Percentiles rank a stretch among this genome's conserved stretches.
phyloP scores from a whole-genome alignment of 2,888 invertebrate genomes.

The Agonopterix subpropinquella region DNA sequence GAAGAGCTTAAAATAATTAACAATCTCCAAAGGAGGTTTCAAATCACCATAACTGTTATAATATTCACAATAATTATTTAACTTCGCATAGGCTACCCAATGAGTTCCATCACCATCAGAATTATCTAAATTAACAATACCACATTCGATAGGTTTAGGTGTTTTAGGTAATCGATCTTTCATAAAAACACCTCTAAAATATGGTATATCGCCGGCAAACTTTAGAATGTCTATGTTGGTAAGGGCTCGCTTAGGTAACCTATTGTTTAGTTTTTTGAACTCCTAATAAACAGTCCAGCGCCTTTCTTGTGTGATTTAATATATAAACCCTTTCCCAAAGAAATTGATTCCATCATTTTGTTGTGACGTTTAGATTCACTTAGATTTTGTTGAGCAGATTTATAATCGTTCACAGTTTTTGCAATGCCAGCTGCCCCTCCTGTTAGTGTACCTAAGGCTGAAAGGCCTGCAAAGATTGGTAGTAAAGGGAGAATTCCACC shows the following conservation, averaged over 20 bases:
- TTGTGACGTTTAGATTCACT: conserved; percentile 8
- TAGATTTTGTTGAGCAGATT: conserved; percentile 20
- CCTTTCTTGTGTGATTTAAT: conserved; percentile 25
- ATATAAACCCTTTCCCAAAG: conserved; percentile 31
- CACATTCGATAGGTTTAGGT: too few relatives aligned
- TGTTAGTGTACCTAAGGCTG: conserved; percentile 29
- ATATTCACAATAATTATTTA: too few relatives aligned
- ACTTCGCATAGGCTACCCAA: too few relatives aligned
- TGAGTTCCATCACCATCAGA: too few relatives aligned
- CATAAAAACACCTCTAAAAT: too few relatives aligned
- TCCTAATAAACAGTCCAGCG: conserved; percentile 4
- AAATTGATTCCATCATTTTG: conserved; percentile 36
- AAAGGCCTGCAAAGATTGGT: conserved; percentile 33
- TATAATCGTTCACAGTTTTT: conserved; percentile 26
- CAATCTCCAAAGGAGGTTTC: too few relatives aligned
- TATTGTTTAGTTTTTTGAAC: conserved; percentile 19
- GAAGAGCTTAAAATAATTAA: too few relatives aligned
- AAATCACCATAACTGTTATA: too few relatives aligned
- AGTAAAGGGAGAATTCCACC: conserved; percentile 32
- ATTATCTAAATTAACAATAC: too few relatives aligned
- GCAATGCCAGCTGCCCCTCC: conserved; percentile 33
- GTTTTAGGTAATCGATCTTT: too few relatives aligned
- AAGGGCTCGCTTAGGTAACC: conserved; percentile 4
- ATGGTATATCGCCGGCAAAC: too few relatives aligned
- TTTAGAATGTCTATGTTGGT: conserved; percentile 1